These are phyloP conservation scores for Caenorhabditis panamensis DNA, from an alignment of 2,888 invertebrate species.

Conservation along the genomic window DNA sequence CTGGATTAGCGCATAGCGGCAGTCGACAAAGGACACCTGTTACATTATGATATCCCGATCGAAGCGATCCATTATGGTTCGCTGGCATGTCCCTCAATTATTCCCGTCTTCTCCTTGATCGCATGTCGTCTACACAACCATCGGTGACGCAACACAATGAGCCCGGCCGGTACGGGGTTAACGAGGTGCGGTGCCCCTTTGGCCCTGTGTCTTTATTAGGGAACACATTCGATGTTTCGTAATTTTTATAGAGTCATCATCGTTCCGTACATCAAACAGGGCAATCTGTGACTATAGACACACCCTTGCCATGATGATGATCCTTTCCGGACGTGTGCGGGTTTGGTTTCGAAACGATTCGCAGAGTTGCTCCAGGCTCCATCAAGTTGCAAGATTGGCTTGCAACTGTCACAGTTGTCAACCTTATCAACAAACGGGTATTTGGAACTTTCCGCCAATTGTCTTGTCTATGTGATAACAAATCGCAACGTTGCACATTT, in stretches of 20 bases:
- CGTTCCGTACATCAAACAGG: conserved; percentile 15
- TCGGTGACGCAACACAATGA: conserved; percentile 45
- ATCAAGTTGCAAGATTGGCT: conserved; percentile 23
- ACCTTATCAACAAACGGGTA: not conserved
- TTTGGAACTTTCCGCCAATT: conserved; percentile 5
- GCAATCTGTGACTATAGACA: not conserved
- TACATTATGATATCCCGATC: conserved; percentile 53
- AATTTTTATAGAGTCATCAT: conserved; percentile 47
- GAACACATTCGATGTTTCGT: conserved; percentile 34
- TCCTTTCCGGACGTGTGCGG: conserved; percentile 2
- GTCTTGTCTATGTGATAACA: not conserved
- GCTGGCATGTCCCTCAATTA: conserved; percentile 30
- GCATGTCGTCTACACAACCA: not conserved
- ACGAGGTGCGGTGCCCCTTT: conserved; percentile 54
- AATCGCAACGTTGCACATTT: conserved; percentile 3
- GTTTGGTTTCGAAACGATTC: conserved; percentile 22
- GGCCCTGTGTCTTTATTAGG: conserved; percentile 23
- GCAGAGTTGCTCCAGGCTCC: not conserved
- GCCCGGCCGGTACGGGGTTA: conserved; percentile 42
- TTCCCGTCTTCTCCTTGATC: conserved; percentile 1
- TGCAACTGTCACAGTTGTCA: conserved; percentile 6
- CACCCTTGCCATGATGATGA: conserved; percentile 26
- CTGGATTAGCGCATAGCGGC: conserved; percentile 47
- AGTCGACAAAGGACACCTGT: conserved; percentile 48
- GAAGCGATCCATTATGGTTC: conserved; percentile 42